phyloP scores from a whole-genome alignment of 2,113 vertebrate genomes.

The Crotalus helleri region DNA sequence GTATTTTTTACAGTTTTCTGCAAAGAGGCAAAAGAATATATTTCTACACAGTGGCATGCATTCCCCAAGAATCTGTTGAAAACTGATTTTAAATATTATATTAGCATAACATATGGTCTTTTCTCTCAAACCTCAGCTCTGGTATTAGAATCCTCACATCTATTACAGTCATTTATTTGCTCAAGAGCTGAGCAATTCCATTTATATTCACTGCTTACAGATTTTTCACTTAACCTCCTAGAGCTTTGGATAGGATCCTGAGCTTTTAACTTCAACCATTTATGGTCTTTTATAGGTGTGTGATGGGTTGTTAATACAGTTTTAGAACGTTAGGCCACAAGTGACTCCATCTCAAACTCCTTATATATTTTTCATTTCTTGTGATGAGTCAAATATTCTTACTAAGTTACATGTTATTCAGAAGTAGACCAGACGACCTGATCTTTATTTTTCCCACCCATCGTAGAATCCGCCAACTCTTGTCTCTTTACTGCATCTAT shows the following conservation, averaged over 20 bases:
- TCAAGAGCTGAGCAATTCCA: not conserved
- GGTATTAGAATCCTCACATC: not conserved
- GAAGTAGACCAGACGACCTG: not conserved
- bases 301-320: not conserved
- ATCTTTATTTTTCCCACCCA: not conserved
- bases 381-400: not conserved
- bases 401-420: not conserved
- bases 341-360: not conserved
- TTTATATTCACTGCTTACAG: not conserved
- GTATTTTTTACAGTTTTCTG: not conserved
- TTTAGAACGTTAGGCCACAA: not conserved
- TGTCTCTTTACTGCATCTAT: not conserved
- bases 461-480: not conserved
- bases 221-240: not conserved
- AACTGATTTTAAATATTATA: not conserved
- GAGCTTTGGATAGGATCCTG: not conserved
- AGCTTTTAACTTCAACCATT: not conserved
- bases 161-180: not conserved
- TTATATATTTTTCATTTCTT: not conserved
- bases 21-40: not conserved
- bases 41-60: not conserved
- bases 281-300: not conserved
- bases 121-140: not conserved
- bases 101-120: not conserved
- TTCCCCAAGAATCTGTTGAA: not conserved